A percentile compares a stretch with the other conserved stretches of the same genome.
phyloP scores from a whole-genome alignment of 2,888 invertebrate genomes.

The Agrotis ipsilon region DNA sequence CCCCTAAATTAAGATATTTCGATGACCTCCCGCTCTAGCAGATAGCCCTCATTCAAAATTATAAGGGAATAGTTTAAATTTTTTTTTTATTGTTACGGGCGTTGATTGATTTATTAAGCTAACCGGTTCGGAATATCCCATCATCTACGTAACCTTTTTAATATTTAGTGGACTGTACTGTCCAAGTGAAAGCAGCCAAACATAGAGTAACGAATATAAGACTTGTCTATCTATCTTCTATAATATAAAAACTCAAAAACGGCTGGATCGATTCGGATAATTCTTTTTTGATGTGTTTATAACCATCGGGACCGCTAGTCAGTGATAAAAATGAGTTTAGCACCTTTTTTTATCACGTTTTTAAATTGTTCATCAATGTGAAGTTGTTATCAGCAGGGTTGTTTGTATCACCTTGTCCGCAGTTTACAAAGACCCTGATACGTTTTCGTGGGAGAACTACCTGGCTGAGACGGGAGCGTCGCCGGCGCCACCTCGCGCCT shows the following conservation, averaged over 20 bases:
- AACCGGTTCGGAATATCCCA: too few relatives aligned
- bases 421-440: constrained; percentile 93
- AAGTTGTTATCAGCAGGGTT: background rate
- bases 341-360: too few relatives aligned
- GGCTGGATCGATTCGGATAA: too few relatives aligned
- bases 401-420: constrained; percentile 47
- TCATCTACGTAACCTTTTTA: background rate
- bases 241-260: too few relatives aligned
- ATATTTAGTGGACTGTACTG: background rate
- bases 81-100: background rate
- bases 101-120: too few relatives aligned
- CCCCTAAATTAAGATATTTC: too few relatives aligned
- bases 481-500: constrained; percentile 95
- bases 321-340: background rate
- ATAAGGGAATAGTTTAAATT: background rate
- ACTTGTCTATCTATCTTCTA: too few relatives aligned
- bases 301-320: too few relatives aligned
- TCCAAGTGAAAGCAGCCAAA: background rate
- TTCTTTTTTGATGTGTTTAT: too few relatives aligned
- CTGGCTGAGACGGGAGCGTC: constrained; percentile 94
- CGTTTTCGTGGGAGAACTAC: constrained; percentile 97
- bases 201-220: background rate
- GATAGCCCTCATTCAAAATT: background rate
- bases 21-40: too few relatives aligned
- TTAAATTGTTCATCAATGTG: background rate